Evolutionary conservation across 2,888 invertebrate genomes (phyloP), one percentile per base, ranked within the genome.

Genomic region (Macrophya annulata): DNA sequence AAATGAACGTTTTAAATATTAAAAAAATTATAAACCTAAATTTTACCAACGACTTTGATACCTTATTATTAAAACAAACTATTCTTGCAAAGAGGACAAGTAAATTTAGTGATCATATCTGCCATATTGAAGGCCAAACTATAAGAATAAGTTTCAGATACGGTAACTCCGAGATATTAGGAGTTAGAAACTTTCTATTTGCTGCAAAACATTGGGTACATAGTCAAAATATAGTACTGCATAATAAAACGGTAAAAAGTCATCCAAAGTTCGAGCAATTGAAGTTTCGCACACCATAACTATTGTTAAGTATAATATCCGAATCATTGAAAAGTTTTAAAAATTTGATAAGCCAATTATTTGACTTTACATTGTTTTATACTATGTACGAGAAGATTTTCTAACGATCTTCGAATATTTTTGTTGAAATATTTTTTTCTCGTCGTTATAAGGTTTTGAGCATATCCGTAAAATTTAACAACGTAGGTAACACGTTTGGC

Each of bases 401-500:
- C 25, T 62, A 62, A 21, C 25, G 25, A 12, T 25, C 25, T 25
- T 62, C 31, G 62, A 10, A 62, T 10, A 62, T 62, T n/a, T 1
- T 55, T 62, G 21, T 62, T 62, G 25, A 62, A 62, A 62, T 10
- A 25, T 10, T 62, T 31, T 76, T 76, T 25, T 45, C 76, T 76
- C 48, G 25, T 76, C n/a, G 25, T 48, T 76, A 76, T 76, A 76
- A 48, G 48, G 45, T 51, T 65, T 15, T 25, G 12, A 62, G 25
- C 5, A 45, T 48, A 21, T 1, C 48, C 48, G 48, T 76, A 10
- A 76, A 76, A 76, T 48, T 76, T 48, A 21, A 76, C 45, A 76
- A 12, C 76, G 76, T 71, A 48, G 76, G 76, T 76, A 76, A 76
- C 76, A 51, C 43, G n/a, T 76, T 76, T 48, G 76, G 45, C 45